phyloP scores from a whole-genome alignment of 2,888 invertebrate genomes.

The Anagyrus pseudococci region DNA sequence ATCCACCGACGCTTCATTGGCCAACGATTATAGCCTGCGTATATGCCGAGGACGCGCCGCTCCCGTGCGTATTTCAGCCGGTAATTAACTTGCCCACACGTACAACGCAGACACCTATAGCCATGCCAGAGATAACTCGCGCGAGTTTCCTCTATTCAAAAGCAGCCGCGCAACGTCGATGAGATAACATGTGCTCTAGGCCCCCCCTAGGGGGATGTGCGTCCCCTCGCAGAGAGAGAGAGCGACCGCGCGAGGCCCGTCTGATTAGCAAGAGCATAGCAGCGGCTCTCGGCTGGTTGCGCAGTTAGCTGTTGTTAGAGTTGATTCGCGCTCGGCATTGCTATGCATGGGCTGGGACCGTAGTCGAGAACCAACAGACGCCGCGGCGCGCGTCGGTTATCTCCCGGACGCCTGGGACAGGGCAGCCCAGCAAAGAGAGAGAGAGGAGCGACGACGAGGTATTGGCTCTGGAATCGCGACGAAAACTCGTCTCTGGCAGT shows the following conservation, averaged over 20 bases:
- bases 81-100: constrained; percentile 52
- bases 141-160: background rate
- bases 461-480: constrained; percentile 2
- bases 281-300: constrained; percentile 52
- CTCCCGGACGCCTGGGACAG: background rate
- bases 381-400: background rate
- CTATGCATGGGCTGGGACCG: constrained; percentile 62
- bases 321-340: constrained; percentile 47
- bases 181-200: too few relatives aligned
- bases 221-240: too few relatives aligned
- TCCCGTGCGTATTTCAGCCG: constrained; percentile 51
- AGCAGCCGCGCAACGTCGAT: background rate
- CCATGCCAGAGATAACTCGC: background rate
- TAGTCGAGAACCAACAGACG: constrained; percentile 42
- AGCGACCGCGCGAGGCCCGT: too few relatives aligned
- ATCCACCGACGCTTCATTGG: constrained; percentile 47
- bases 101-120: constrained; percentile 16
- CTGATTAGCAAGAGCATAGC: constrained; percentile 56
- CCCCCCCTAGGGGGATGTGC: too few relatives aligned
- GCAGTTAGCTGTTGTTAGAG: constrained; percentile 61
- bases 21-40: constrained; percentile 50
- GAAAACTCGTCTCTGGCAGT: background rate
- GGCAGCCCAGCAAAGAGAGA: too few relatives aligned
- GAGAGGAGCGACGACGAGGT: background rate
- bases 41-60: too few relatives aligned